Conservation (phyloP, 2,888 invertebrate species). For the Hecatera dysodea region DNA sequence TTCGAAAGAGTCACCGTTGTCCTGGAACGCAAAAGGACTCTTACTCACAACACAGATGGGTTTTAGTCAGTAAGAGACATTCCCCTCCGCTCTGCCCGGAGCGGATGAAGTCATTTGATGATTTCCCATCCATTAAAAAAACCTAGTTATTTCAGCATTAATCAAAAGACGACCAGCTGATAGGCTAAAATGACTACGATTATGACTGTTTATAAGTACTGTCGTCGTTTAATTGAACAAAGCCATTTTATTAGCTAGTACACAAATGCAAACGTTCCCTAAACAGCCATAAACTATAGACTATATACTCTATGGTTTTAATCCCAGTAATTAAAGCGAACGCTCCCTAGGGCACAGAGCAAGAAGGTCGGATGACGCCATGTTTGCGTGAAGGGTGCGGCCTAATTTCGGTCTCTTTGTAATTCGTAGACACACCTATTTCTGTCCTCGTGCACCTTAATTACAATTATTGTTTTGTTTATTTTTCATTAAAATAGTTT, state of each 20-base stretch:
- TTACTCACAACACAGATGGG: too few species aligned
- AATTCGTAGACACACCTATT: constrained; percentile 45
- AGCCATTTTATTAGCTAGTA: constrained; percentile 3
- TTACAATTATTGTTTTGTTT: constrained; percentile 5
- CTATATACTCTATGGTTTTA: constrained; percentile 21
- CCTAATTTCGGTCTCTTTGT: constrained; percentile 61
- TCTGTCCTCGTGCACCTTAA: constrained; percentile 13
- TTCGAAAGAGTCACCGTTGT: too few species aligned
- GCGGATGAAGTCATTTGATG: too few species aligned
- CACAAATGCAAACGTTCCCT: constrained; percentile 18
- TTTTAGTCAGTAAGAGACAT: too few species aligned
- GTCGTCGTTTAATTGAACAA: constrained; percentile 6
- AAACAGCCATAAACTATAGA: constrained; percentile 35
- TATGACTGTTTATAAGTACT: not conserved
- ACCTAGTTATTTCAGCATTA: too few species aligned
- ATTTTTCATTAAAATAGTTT: constrained; percentile 9
- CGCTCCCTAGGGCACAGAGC: constrained; percentile 35
- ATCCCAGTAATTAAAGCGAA: constrained; percentile 50
- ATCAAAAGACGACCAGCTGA: constrained; percentile 16
- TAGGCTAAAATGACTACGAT: not conserved
- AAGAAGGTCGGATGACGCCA: constrained; percentile 69
- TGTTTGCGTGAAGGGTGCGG: constrained; percentile 69
- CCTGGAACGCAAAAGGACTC: too few species aligned
- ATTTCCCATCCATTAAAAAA: too few species aligned
- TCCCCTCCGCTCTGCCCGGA: too few species aligned